These are phyloP conservation scores for Tiliacea aurago DNA, from an alignment of 2,888 invertebrate genomes.

Conservation along the genomic window DNA sequence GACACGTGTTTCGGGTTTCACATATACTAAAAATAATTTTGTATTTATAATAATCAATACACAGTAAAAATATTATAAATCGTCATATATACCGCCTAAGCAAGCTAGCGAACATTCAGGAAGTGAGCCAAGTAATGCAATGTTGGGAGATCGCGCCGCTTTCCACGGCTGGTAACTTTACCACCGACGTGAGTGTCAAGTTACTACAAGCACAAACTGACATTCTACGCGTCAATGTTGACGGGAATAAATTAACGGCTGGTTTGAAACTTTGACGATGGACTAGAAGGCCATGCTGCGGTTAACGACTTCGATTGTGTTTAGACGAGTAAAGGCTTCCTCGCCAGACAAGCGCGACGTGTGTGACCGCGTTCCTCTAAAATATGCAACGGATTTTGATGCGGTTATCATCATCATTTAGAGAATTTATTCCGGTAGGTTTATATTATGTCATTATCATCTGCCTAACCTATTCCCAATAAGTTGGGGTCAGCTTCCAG, in stretches of 20 bases:
- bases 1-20: no score
- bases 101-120: constrained; percentile 34
- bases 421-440: neutral
- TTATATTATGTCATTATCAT: no score
- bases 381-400: neutral
- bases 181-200: constrained; percentile 65
- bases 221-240: constrained; percentile 36
- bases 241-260: constrained; percentile 27
- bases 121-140: constrained; percentile 47
- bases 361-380: neutral
- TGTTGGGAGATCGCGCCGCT: constrained; percentile 67
- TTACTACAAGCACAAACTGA: constrained; percentile 60
- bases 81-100: constrained; percentile 3
- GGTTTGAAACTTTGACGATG: constrained; percentile 9
- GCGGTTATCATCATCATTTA: neutral
- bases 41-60: no score
- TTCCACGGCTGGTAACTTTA: constrained; percentile 73
- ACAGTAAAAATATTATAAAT: no score
- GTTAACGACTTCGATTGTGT: constrained; percentile 22
- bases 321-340: neutral
- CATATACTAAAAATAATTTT: no score
- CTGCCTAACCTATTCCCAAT: no score
- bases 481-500: no score
- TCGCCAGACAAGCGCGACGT: no score
- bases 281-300: constrained; percentile 15